Evolutionary conservation across 2,888 invertebrate genomes (phyloP).

Genomic region (Bombylius major): DNA sequence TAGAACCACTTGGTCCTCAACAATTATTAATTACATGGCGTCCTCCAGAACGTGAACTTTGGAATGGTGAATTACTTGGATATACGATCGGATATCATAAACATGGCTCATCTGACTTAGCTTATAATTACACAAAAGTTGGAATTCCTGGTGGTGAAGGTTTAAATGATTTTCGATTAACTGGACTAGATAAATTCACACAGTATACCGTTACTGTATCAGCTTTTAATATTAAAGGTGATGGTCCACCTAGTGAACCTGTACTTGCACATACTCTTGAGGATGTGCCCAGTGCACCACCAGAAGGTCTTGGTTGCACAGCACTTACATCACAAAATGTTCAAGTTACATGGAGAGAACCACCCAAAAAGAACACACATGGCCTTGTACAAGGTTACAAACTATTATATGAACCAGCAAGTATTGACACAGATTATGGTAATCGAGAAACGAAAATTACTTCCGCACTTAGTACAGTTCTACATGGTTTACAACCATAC

Average conservation of each 20-base stretch:
- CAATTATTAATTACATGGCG: constrained; percentile 64
- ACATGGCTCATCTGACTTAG: constrained; percentile 34
- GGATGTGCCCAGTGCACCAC: constrained; percentile 54
- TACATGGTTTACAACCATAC: constrained; percentile 45
- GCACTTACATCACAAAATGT: constrained; percentile 57
- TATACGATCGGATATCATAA: constrained; percentile 48
- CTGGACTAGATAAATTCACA: constrained; percentile 60
- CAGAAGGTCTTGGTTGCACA: constrained; percentile 51
- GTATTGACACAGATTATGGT: constrained; percentile 29
- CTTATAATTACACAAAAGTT: constrained; percentile 31
- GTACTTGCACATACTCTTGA: constrained; percentile 37
- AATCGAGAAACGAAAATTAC: constrained; percentile 41
- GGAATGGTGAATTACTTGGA: constrained; percentile 64
- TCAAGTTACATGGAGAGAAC: constrained; percentile 57
- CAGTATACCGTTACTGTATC: constrained; percentile 66
- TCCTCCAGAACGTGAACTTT: constrained; percentile 55
- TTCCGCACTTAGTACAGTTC: constrained; percentile 41
- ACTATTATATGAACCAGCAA: constrained; percentile 49
- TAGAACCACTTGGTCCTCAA: constrained; percentile 54
- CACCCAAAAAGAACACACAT: constrained; percentile 48
- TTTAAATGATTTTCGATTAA: constrained; percentile 46
- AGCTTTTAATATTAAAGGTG: constrained; percentile 69
- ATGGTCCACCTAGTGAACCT: constrained; percentile 60
- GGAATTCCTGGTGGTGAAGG: constrained; percentile 39
- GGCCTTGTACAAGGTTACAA: constrained; percentile 66